Evolutionary conservation across 2,888 invertebrate genomes (phyloP), one percentile per base, ranked within the genome.

Genomic region (Lochmaea capreae): DNA sequence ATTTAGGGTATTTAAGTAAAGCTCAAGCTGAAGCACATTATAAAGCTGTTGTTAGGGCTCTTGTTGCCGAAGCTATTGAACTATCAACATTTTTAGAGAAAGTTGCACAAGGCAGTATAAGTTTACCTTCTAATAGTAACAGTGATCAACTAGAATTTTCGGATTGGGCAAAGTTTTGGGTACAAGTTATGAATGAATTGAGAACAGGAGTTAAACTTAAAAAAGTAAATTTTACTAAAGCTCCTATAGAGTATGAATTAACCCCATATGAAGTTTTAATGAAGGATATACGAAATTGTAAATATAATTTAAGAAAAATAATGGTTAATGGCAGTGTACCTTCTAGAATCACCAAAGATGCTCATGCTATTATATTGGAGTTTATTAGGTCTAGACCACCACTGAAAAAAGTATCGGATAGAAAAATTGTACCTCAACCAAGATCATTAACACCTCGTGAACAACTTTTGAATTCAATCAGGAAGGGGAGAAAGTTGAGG

Each of bases 211-310:
- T 98, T 10, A 94, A 97, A 86, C 89, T 98, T 86, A 97, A 97
- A 89, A 97, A 97, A 88, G 93, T 95, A 42, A 92, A 93, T 85
- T 91, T 90, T 86, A 92, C 93, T 76, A 89, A 93, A 83, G 91
- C 94, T 12, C 94, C 94, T 10, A 93, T 95, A 76, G 97, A 98
- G 87, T 98, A 94, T 87, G 97, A 97, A 87, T 88, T 98, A 81
- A 98, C 98, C 62, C 98, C 98, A 14, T 98, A 97, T 85, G 98
- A 98, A 89, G 97, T 97, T 84, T 91, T 98, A 72, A 96, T 98
- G 95, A 96, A 97, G 86, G 98, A 98, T 85, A 98, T 98, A 84
- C 90, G 97, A 81, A 93, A 95, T 76, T 92, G 95, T 86, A 91
- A 97, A 85, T 98, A 96, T 89, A 95, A 94, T 84, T 90, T 98